These are phyloP conservation scores for Tamias sibiricus DNA, from an alignment of 2,113 vertebrate genomes.

Conservation along the genomic window DNA sequence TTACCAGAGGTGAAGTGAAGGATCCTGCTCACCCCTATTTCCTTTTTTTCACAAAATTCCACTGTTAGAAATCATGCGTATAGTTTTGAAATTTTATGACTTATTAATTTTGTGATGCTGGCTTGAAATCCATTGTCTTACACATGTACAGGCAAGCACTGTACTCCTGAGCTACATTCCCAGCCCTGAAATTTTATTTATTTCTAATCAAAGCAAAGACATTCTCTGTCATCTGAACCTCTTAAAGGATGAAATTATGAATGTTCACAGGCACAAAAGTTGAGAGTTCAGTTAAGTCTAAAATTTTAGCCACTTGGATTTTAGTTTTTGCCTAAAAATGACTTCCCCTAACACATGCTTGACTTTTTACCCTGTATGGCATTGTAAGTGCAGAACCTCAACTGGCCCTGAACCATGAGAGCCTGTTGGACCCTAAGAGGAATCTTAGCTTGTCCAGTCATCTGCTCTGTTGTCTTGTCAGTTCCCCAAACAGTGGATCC, in stretches of 20 bases:
- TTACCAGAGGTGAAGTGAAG: too few species aligned
- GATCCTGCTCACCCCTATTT: not conserved
- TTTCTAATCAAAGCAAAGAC: slow-evolving; percentile 42
- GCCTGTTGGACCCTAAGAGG: too few species aligned
- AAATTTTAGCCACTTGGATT: too few species aligned
- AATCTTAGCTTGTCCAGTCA: too few species aligned
- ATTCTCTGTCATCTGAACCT: slow-evolving; percentile 52
- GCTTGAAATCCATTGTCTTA: not conserved
- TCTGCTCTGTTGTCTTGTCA: too few species aligned
- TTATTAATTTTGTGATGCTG: not conserved
- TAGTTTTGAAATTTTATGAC: not conserved
- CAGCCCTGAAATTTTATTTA: not conserved
- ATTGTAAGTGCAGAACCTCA: too few species aligned
- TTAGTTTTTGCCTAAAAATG: too few species aligned
- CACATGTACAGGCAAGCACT: not conserved
- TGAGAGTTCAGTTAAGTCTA: not conserved
- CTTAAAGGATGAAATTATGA: slow-evolving; percentile 19
- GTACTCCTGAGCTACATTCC: not conserved
- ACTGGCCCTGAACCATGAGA: too few species aligned
- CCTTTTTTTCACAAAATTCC: not conserved
- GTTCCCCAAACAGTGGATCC: too few species aligned
- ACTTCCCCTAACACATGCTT: too few species aligned
- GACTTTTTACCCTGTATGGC: too few species aligned
- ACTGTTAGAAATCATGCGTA: not conserved
- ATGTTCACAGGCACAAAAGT: not conserved